phyloP scores from a whole-genome alignment of 2,797 vertebrate genomes.

The Ctenopoma kingsleyae region DNA sequence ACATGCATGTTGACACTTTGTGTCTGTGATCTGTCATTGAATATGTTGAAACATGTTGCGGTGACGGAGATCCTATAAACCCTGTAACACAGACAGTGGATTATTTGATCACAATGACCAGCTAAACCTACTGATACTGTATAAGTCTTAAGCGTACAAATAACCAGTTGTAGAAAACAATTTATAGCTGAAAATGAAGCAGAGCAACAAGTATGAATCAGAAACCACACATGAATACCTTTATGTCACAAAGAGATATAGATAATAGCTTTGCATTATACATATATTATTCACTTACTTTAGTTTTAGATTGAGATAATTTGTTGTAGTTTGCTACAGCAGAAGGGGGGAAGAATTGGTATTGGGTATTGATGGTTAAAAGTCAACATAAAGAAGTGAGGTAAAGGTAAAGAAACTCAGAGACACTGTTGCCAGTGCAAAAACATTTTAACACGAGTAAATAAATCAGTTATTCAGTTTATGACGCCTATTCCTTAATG shows the following conservation, averaged over 20 bases:
- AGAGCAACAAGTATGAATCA: neutral
- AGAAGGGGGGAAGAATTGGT: neutral
- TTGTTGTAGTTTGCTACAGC: neutral
- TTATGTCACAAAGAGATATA: no score
- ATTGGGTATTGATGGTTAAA: neutral
- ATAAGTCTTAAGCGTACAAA: no score
- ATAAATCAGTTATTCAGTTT: slow-evolving; percentile 4
- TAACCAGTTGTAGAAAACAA: no score
- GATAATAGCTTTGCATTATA: no score
- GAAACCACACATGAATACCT: neutral
- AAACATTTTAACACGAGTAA: neutral
- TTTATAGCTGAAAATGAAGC: neutral
- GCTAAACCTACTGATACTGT: no score
- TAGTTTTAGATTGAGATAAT: neutral
- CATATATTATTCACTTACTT: no score
- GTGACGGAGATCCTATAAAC: slow-evolving; percentile 7
- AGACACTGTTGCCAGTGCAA: neutral
- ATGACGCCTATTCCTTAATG: slow-evolving; percentile 4
- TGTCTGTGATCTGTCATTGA: slow-evolving; percentile 24
- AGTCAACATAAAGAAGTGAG: neutral
- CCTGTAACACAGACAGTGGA: neutral
- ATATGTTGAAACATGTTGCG: slow-evolving; percentile 38
- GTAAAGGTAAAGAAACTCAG: neutral
- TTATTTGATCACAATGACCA: no score
- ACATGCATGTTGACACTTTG: slow-evolving; percentile 6